Conservation (phyloP, 2,888 invertebrate species). For the Drosophila peninsularis region DNA sequence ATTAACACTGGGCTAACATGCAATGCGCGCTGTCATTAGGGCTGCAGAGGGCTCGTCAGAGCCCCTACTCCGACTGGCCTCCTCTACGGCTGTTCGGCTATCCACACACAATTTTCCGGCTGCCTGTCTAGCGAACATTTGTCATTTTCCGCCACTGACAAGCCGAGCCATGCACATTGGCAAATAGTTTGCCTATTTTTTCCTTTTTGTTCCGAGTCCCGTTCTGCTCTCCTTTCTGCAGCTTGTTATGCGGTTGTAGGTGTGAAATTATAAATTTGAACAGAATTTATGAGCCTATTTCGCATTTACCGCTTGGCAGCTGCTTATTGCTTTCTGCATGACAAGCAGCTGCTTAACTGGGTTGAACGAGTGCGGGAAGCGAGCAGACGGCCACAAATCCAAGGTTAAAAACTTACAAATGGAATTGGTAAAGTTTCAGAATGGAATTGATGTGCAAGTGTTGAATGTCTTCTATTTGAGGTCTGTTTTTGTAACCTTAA, state of each 20-base stretch:
- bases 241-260: constrained; percentile 63
- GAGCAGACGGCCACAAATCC: constrained; percentile 5
- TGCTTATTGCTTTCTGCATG: constrained; percentile 52
- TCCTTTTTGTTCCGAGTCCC: constrained; percentile 16
- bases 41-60: constrained; percentile 38
- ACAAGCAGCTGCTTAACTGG: constrained; percentile 28
- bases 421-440: background rate
- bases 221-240: constrained; percentile 14
- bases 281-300: constrained; percentile 69
- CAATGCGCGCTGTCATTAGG: constrained; percentile 70
- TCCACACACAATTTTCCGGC: constrained; percentile 54
- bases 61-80: background rate
- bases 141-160: constrained; percentile 73
- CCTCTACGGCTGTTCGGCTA: constrained; percentile 19
- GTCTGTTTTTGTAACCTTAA: too few relatives aligned
- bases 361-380: background rate
- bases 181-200: constrained; percentile 62
- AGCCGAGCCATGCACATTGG: constrained; percentile 70
- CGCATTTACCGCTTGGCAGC: constrained; percentile 43
- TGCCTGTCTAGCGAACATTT: constrained; percentile 75
- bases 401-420: background rate
- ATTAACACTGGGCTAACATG: constrained; percentile 75
- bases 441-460: background rate
- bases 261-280: constrained; percentile 77
- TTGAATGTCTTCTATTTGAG: background rate